Evolutionary conservation across 1,140 invertebrate genomes (phyloP).

Genomic region (Drosophila trapezifrons): DNA sequence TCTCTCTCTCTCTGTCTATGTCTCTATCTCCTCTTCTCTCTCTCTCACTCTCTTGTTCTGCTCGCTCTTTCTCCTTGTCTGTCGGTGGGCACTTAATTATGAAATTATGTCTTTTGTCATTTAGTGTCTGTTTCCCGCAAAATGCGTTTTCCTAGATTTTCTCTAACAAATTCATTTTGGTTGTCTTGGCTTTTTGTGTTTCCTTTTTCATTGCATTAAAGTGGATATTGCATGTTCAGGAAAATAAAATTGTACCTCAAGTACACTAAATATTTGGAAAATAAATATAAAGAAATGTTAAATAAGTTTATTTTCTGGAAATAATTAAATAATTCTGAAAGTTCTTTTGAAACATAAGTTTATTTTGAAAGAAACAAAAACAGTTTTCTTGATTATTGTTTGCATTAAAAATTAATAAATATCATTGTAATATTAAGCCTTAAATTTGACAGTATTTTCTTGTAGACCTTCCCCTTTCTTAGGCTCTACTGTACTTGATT

Average conservation of each 20-base stretch:
- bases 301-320: too few relatives aligned
- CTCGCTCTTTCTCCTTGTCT: neutral
- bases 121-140: constrained; percentile 33
- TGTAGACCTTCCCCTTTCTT: neutral
- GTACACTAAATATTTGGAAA: too few relatives aligned
- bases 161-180: constrained; percentile 23
- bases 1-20: neutral
- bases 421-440: too few relatives aligned
- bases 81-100: constrained; percentile 48
- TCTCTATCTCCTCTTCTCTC: neutral
- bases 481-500: neutral
- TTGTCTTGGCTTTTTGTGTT: neutral
- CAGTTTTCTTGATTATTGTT: too few relatives aligned
- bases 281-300: too few relatives aligned
- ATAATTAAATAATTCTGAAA: too few relatives aligned
- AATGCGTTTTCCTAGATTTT: constrained; percentile 48
- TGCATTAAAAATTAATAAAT: too few relatives aligned
- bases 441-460: too few relatives aligned
- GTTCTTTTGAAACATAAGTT: too few relatives aligned
- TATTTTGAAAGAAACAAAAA: too few relatives aligned
- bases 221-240: neutral
- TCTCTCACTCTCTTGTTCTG: neutral
- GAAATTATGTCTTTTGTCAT: constrained; percentile 53
- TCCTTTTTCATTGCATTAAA: constrained; percentile 8
- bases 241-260: too few relatives aligned